Base-by-base conservation (phyloP, 2,888 invertebrate species). In the Drosophila longiperda region DNA sequence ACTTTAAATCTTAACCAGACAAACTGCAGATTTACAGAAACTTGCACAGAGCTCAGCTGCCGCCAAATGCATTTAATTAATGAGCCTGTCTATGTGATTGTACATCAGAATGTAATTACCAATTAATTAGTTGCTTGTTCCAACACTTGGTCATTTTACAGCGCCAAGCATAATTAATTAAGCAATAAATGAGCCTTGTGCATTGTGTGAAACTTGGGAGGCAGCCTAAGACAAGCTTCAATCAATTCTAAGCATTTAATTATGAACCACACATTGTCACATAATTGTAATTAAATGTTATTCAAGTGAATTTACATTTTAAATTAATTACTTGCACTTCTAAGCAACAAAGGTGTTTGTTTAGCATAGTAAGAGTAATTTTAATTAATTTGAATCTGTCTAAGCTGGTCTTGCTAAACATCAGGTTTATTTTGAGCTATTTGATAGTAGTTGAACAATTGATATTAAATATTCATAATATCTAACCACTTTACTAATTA, bases 161-260 rank as follows among this genome's bases (percentile, higher is more conserved):
- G 32, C 36, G 33, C 38, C 29, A 4, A 29, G 17, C 69, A 75
- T 45, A 57, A 61, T 64, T 64, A 60, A 57, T 52, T 54, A 36
- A 40, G 26, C 61, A 55, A 48, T 57, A 36, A 62, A 62, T 53
- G 40, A 5, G 26, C 36, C 2, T 3, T 8, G 12, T 26, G 54
- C 54, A 53, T 29, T 20, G 23, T 15, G 38, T 26, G 50, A 29
- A 49, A 33, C 15, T 38, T 36, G 8, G 11, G 15, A 12, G 12
- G 29, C 17, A n/a, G 26, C 12, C 54, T 54, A 5, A 7, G 33
- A 4, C 33, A 7, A 17, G 8, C 26, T 38, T 20, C 26, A 57
- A 49, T 60, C 38, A 69, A 33, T 20, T 42, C 32, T 49, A 11
- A 64, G 33, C 48, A 42, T 49, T 78, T 53, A 59, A 76, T 77